Conservation (phyloP, 2,888 invertebrate species). For the Limenitis camilla region DNA sequence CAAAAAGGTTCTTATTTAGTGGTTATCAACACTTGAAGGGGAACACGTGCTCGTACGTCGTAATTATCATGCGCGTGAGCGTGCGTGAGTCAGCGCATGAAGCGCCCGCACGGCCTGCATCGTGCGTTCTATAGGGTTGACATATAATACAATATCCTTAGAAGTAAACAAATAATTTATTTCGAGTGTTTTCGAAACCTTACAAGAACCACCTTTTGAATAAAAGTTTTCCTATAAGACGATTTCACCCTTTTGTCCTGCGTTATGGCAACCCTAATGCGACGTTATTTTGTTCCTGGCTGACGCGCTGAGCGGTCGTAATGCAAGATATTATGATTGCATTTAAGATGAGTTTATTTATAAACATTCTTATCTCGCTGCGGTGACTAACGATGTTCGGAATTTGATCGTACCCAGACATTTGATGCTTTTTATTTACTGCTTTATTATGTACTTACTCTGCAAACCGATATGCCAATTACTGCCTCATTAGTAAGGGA, state of each 20-base stretch:
- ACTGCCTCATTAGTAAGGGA: background rate
- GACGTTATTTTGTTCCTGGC: constrained; percentile 11
- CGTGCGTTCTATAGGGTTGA: constrained; percentile 3
- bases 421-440: constrained; percentile 1
- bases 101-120: constrained; percentile 17
- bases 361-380: constrained; percentile 23
- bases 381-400: constrained; percentile 24
- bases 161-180: too few relatives aligned
- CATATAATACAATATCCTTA: background rate
- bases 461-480: background rate
- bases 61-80: constrained; percentile 25
- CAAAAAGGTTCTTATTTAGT: constrained; percentile 18
- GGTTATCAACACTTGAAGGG: constrained; percentile 22
- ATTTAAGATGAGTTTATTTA: constrained; percentile 27
- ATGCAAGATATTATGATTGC: constrained; percentile 24
- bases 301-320: constrained; percentile 11
- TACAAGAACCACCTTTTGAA: too few relatives aligned
- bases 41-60: constrained; percentile 28
- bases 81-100: constrained; percentile 17
- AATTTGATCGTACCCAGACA: constrained; percentile 12
- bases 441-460: background rate
- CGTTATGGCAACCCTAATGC: constrained; percentile 1
- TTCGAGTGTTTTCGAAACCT: too few relatives aligned
- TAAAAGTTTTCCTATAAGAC: too few relatives aligned
- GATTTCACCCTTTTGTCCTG: too few relatives aligned